phyloP scores from a whole-genome alignment of 1,140 invertebrate genomes.

The Asobara japonica region DNA sequence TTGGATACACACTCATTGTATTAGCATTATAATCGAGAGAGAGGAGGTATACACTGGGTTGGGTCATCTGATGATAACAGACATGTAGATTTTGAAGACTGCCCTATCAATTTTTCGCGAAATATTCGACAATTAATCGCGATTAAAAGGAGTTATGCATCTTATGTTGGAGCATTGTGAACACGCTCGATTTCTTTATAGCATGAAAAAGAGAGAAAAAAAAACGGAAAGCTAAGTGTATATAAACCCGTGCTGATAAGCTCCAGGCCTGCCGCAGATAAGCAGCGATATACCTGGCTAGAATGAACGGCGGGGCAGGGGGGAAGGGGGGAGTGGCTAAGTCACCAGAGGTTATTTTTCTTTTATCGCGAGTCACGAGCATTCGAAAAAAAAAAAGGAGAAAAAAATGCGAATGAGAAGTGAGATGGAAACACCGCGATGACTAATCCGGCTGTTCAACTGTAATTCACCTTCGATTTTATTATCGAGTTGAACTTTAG shows the following conservation, averaged over 20 bases:
- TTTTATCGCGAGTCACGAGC: background rate
- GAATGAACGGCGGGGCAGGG: background rate
- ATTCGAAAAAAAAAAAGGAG: background rate
- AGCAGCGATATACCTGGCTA: background rate
- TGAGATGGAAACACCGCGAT: background rate
- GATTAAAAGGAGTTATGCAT: background rate
- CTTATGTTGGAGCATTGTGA: background rate
- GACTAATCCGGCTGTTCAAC: background rate
- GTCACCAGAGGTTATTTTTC: background rate
- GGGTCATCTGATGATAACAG: background rate
- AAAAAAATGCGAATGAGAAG: background rate
- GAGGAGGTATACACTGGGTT: background rate
- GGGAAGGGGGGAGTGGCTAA: background rate
- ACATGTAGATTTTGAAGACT: background rate
- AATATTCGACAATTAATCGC: too few species aligned
- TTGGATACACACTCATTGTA: background rate
- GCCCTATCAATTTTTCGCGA: too few species aligned
- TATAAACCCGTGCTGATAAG: constrained; percentile 7
- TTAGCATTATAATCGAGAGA: background rate
- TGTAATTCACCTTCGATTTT: background rate
- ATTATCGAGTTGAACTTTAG: background rate
- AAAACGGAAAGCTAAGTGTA: background rate
- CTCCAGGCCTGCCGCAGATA: background rate
- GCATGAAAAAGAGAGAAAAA: background rate
- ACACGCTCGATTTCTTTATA: background rate